Conservation (phyloP, 2,797 vertebrate genomes). For the Helostoma temminkii region DNA sequence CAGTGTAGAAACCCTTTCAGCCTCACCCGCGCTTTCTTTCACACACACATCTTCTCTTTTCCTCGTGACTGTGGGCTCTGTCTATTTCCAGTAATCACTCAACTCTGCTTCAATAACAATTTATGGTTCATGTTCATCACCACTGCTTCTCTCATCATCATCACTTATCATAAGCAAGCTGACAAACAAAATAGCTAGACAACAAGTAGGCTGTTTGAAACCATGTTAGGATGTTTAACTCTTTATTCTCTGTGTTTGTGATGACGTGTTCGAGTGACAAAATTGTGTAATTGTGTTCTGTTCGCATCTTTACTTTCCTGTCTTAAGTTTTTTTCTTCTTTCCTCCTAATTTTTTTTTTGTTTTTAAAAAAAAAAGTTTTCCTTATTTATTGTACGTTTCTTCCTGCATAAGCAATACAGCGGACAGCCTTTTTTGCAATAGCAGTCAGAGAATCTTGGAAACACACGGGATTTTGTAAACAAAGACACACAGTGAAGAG, state of each 20-base stretch:
- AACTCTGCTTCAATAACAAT: constrained; percentile 37
- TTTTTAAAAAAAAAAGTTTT: constrained; percentile 40
- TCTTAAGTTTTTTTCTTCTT: constrained; percentile 26
- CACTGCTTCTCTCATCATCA: constrained; percentile 29
- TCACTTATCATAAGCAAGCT: constrained; percentile 52
- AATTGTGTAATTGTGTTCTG: constrained; percentile 69
- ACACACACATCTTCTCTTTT: constrained; percentile 33
- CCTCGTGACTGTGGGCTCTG: constrained; percentile 44
- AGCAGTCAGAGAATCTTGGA: constrained; percentile 57
- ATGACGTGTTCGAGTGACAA: constrained; percentile 82
- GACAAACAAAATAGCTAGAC: constrained; percentile 59
- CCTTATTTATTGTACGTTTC: constrained; percentile 62
- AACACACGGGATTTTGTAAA: constrained; percentile 69
- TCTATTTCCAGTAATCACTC: constrained; percentile 38
- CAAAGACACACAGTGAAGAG: constrained; percentile 51
- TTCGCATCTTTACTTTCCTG: constrained; percentile 53
- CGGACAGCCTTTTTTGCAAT: constrained; percentile 28
- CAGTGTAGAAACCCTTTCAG: constrained; percentile 34
- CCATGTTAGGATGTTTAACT: constrained; percentile 73
- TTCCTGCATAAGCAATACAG: constrained; percentile 74
- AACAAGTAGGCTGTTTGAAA: constrained; percentile 78
- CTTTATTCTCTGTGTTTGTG: constrained; percentile 83
- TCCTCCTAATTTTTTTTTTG: constrained; percentile 29
- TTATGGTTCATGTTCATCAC: constrained; percentile 35
- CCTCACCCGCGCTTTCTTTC: constrained; percentile 34